Percentiles rank a stretch among this genome's conserved stretches.
Evolutionary conservation across 2,113 vertebrate species (phyloP).

Genomic region (Dendropsophus ebraccatus): DNA sequence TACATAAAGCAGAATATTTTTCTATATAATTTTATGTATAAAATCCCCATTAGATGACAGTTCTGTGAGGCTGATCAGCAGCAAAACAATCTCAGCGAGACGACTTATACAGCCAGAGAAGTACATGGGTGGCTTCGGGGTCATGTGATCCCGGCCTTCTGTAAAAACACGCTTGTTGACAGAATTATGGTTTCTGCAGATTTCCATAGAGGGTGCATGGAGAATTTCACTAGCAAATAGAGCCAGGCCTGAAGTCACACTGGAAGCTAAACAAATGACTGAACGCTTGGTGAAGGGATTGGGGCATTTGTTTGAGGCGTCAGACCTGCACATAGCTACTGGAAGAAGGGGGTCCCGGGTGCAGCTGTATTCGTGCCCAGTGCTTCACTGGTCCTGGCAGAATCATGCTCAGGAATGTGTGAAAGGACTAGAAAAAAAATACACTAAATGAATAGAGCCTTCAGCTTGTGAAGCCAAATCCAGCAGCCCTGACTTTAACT

Average conservation of each 20-base stretch:
- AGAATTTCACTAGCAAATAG: conserved; percentile 14
- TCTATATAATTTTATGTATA: too few relatives aligned
- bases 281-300: not conserved
- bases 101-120: not conserved
- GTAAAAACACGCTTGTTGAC: not conserved
- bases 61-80: not conserved
- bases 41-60: not conserved
- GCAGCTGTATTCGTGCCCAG: not conserved
- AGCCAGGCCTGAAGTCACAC: not conserved
- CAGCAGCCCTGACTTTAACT: not conserved
- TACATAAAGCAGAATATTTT: too few relatives aligned
- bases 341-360: not conserved
- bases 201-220: not conserved
- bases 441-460: not conserved
- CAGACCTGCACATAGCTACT: not conserved
- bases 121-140: not conserved
- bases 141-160: not conserved
- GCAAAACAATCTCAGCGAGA: too few relatives aligned
- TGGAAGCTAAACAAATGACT: not conserved
- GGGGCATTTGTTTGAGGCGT: not conserved
- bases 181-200: not conserved
- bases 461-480: conserved; percentile 25
- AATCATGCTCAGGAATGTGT: not conserved
- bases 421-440: not conserved
- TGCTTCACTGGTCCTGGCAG: not conserved